Evolutionary conservation across 2,113 vertebrate genomes (phyloP).

Genomic region (Glaucidium brasilianum): DNA sequence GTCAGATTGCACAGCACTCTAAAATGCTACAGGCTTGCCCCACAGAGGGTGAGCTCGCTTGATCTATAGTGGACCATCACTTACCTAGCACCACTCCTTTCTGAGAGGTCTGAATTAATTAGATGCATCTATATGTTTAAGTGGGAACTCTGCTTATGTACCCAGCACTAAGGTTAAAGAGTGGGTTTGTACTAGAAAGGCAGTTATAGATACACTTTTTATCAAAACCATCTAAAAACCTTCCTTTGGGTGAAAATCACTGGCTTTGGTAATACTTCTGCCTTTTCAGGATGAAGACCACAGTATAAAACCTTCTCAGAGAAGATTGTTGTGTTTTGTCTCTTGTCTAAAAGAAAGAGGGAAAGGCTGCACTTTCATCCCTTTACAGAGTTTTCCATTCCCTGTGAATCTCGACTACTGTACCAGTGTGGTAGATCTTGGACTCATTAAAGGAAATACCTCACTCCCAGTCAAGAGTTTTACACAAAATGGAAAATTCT

Average conservation of each 20-base stretch:
- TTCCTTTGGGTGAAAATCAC: neutral
- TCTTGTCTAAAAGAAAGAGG: neutral
- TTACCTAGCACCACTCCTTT: neutral
- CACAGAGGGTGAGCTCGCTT: neutral
- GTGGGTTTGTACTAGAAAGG: neutral
- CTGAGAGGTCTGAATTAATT: neutral
- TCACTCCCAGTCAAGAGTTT: neutral
- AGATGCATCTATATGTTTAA: neutral
- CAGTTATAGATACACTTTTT: neutral
- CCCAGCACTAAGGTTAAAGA: neutral
- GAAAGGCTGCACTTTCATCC: neutral
- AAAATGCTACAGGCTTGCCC: neutral
- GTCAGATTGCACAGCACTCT: neutral
- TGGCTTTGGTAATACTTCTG: neutral
- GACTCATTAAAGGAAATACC: conserved; percentile 12
- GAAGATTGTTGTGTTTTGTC: neutral
- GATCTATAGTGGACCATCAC: neutral
- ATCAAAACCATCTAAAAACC: neutral
- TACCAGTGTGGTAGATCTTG: neutral
- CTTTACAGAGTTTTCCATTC: neutral
- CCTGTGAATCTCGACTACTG: neutral
- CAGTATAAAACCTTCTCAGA: neutral
- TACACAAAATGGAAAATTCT: neutral
- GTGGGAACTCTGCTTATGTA: neutral
- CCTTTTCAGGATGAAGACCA: neutral